Evolutionary conservation across 2,888 invertebrate genomes (phyloP).

Genomic region (Thereva unica): DNA sequence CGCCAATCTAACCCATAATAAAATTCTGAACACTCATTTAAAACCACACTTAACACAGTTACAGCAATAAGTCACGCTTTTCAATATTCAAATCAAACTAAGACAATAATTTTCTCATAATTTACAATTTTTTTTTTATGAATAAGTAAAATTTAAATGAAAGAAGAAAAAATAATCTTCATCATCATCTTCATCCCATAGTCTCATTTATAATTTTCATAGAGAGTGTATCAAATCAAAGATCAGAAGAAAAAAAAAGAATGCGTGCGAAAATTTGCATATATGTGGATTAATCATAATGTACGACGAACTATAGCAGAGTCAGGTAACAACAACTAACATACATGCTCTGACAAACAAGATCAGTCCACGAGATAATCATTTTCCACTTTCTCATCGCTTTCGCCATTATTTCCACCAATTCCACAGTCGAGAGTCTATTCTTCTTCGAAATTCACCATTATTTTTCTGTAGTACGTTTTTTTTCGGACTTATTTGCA

Average conservation of each 20-base stretch:
- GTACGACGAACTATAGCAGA: slow-evolving; percentile 6
- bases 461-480: not conserved
- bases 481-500: slow-evolving; percentile 12
- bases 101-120: too few relatives aligned
- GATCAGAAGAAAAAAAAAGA: not conserved
- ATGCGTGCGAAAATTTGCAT: slow-evolving; percentile 35
- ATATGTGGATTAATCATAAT: slow-evolving; percentile 3
- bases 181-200: too few relatives aligned
- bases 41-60: too few relatives aligned
- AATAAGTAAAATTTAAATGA: too few relatives aligned
- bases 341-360: slow-evolving; percentile 18
- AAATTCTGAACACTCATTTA: too few relatives aligned
- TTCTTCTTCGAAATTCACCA: too few relatives aligned
- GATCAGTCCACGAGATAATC: slow-evolving; percentile 26
- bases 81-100: too few relatives aligned
- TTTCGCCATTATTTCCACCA: slow-evolving; percentile 24
- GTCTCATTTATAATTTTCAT: too few relatives aligned
- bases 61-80: too few relatives aligned
- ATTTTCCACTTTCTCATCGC: slow-evolving; percentile 32
- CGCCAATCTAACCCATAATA: too few relatives aligned
- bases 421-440: not conserved
- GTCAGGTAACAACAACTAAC: slow-evolving; percentile 10
- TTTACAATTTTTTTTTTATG: too few relatives aligned
- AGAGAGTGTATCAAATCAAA: slow-evolving; percentile 27
- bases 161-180: too few relatives aligned